phyloP scores from a whole-genome alignment of 2,113 vertebrate species.

The Oreotrochilus melanogaster region DNA sequence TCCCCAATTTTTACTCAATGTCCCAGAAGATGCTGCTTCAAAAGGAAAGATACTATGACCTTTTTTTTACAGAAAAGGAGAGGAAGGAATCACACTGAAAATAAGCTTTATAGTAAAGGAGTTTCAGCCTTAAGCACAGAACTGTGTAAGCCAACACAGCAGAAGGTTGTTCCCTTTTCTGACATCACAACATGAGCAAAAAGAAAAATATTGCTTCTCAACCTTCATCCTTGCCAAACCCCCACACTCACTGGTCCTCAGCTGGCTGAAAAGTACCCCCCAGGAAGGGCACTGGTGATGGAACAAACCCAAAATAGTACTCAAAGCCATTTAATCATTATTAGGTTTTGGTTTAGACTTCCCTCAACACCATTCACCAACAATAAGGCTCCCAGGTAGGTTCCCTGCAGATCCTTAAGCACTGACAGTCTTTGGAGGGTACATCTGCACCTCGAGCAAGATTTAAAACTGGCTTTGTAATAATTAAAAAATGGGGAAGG shows the following conservation, averaged over 20 bases:
- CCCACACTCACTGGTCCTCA: rapidly evolving
- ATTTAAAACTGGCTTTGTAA: conserved; percentile 68
- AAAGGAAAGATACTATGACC: not conserved
- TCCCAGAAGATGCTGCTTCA: not conserved
- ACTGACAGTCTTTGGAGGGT: not conserved
- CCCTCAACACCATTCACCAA: conserved; percentile 31
- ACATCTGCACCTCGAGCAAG: conserved; percentile 59
- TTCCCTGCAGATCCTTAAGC: conserved; percentile 53
- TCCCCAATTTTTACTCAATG: not conserved
- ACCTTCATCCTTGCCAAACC: not conserved
- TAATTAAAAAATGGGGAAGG: not conserved
- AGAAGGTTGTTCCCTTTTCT: not conserved
- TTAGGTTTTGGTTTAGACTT: conserved; percentile 56
- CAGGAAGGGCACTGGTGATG: not conserved
- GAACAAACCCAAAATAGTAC: conserved; percentile 39
- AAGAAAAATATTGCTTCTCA: not conserved
- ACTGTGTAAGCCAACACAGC: not conserved
- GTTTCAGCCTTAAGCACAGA: not conserved
- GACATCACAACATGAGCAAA: not conserved
- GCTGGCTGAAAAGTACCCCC: not conserved
- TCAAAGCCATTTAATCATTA: conserved; percentile 69
- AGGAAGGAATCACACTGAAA: not conserved
- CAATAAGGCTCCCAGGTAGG: conserved; percentile 43
- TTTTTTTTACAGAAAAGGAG: not conserved
- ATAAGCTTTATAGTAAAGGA: not conserved